Base-by-base conservation (phyloP, 2,888 invertebrate species). In the Dermolepida albohirtum region DNA sequence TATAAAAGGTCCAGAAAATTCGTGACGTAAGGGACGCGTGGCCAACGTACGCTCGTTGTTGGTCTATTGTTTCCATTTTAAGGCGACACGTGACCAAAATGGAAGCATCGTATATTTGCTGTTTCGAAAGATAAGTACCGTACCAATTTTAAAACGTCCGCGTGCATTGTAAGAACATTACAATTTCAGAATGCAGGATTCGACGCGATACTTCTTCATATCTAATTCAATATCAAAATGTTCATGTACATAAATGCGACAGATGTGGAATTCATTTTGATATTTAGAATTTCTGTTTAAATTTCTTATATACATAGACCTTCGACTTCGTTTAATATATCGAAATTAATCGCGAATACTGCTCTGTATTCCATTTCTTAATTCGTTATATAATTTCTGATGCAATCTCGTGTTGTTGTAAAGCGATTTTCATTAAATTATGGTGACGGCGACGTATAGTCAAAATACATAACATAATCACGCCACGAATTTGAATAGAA, bases 21-120 rank as follows among this genome's bases (percentile, higher is more conserved):
- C 75, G 75, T 80, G 79, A 80, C 79, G 78, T 79, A 70, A 72
- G 49, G 47, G 70, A 65, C 75, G 73, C 76, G 76, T 76, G 76
- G 43, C 50, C 43, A 67, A 68, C 75, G 71, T 66, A 69, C 71
- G 76, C 59, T 68, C 64, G 70, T 69, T 73, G 74, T 68, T 63
- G 63, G 71, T 66, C 75, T 68, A 73, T 76, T 75, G 75, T 76
- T 74, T 74, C 73, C 72, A 63, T 71, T 70, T 65, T 68, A 69
- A 71, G 72, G 71, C 59, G 72, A 66, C 75, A 73, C 74, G 73
- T 73, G 73, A 66, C 72, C 68, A 68, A 70, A 71, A 75, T 73
- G 73, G 74, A 70, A 72, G 72, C 75, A 73, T 74, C 74, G 71
- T 27, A 49, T 54, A 51, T 39, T 68, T 34, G 52, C 29, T 22